Base-by-base conservation (phyloP, 2,797 vertebrate genomes). In the Phyllotis vaccarum region DNA sequence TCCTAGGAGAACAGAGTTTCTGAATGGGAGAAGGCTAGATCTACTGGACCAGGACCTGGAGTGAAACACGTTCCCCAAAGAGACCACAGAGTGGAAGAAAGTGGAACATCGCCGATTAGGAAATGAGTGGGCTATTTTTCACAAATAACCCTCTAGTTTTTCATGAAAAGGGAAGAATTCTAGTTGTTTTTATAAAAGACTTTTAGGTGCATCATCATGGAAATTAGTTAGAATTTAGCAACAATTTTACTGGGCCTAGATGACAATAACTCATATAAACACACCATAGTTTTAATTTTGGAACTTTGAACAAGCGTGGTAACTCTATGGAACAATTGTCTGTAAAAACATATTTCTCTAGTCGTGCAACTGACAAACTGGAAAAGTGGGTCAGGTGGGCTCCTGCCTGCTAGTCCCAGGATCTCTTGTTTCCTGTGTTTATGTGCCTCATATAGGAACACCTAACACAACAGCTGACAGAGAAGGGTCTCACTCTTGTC, bases 151-250 rank as follows among this genome's bases (percentile, higher is more conserved):
- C 68, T 68, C 78, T 78, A 12, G n/a, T 66, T 62, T 81, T 92
- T 81, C 24, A 78, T 8, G 58, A 52, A 52, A 64, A 56, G 9
- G 9, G 37, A 46, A 72, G 78, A 43, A 92, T 81, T 43, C 27
- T 43, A 24, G 54, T 75, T 24, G 27, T 17, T 95, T 93, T 75
- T 66, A n/a, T 49, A 49, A 49, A 49, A 49, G 46, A 49, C n/a
- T 49, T 49, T 49, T 49, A 49, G 46, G 46, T 49, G 46, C 46
- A 5, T 49, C 6, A 22, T 52, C 76, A 85, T n/a, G 21, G 24
- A 78, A 87, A 89, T 85, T n/a, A 89, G 76, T 80, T 19, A 93
- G 56, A 93, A 92, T 62, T 94, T 91, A 92, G 64, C 49, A 90
- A 21, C 9, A 89, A 75, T 80, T 79, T 52, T 90, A 46, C 16